A percentile compares a stretch with the other conserved stretches of the same genome.
These are phyloP conservation scores for Sitophilus oryzae DNA, from an alignment of 1,140 invertebrate species.

Conservation along the genomic window DNA sequence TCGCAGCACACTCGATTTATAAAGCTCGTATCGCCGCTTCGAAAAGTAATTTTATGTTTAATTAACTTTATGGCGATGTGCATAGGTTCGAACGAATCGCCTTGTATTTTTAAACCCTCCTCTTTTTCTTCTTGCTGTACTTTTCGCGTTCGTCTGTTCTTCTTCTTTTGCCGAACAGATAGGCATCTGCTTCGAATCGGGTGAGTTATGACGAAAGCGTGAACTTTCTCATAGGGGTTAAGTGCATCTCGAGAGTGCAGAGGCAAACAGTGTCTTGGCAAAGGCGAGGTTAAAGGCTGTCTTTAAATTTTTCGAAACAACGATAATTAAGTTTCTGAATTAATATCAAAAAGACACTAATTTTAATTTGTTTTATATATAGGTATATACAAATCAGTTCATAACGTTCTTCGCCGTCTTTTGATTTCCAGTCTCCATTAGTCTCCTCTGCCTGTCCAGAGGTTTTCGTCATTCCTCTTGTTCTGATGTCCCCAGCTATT, in stretches of 20 bases:
- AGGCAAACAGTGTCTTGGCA: neutral
- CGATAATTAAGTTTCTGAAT: no score
- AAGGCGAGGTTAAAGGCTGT: neutral
- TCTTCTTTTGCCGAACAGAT: neutral
- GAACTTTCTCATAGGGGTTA: neutral
- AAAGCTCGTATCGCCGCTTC: constrained; percentile 1
- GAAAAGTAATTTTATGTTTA: constrained; percentile 20
- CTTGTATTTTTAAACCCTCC: neutral
- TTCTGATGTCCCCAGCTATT: no score
- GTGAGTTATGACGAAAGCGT: neutral
- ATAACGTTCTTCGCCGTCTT: no score
- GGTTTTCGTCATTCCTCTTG: no score
- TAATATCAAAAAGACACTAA: no score
- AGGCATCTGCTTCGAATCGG: neutral
- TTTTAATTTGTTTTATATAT: no score
- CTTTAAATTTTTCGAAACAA: no score
- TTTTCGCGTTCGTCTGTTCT: neutral
- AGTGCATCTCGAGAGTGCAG: neutral
- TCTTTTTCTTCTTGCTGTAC: neutral
- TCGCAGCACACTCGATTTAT: constrained; percentile 20
- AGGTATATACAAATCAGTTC: no score
- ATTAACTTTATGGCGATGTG: constrained; percentile 20
- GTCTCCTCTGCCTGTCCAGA: no score
- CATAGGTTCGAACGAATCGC: neutral
- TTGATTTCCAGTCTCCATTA: no score